Evolutionary conservation across 2,797 vertebrate genomes (phyloP).

Genomic region (Muraenolepis orangiensis): DNA sequence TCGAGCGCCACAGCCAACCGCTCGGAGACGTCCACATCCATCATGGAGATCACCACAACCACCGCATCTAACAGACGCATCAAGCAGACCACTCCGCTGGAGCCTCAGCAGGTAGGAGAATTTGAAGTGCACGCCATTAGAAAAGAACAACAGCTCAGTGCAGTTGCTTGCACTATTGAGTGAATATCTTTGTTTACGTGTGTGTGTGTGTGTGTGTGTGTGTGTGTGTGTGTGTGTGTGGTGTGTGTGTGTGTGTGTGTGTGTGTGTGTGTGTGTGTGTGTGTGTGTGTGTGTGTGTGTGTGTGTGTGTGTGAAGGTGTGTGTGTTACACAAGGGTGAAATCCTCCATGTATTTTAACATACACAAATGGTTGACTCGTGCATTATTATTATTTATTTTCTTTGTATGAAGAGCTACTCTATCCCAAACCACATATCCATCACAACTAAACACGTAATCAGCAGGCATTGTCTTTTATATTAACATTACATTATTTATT

Average conservation of each 20-base stretch:
- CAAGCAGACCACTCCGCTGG: slow-evolving; percentile 86
- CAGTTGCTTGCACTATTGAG: background rate
- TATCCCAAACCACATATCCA: background rate
- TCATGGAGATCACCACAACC: slow-evolving; percentile 91
- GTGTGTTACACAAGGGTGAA: background rate
- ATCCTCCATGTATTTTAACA: background rate
- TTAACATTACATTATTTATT: background rate
- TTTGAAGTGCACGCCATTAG: background rate
- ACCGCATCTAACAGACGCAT: slow-evolving; percentile 87
- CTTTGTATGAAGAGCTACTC: background rate
- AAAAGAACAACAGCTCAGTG: background rate
- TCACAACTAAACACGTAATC: background rate
- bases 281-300: too few species aligned
- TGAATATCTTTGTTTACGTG: background rate
- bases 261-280: background rate
- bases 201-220: too few species aligned
- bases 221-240: too few species aligned
- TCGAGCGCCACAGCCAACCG: slow-evolving; percentile 94
- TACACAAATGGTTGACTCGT: background rate
- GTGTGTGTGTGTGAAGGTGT: background rate
- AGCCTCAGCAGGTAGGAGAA: slow-evolving; percentile 85
- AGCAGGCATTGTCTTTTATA: background rate
- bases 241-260: background rate
- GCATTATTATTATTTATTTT: background rate
- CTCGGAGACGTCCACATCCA: slow-evolving; percentile 93